Evolutionary conservation across 2,888 invertebrate species (phyloP).

Genomic region (Leucophora obtusa): DNA sequence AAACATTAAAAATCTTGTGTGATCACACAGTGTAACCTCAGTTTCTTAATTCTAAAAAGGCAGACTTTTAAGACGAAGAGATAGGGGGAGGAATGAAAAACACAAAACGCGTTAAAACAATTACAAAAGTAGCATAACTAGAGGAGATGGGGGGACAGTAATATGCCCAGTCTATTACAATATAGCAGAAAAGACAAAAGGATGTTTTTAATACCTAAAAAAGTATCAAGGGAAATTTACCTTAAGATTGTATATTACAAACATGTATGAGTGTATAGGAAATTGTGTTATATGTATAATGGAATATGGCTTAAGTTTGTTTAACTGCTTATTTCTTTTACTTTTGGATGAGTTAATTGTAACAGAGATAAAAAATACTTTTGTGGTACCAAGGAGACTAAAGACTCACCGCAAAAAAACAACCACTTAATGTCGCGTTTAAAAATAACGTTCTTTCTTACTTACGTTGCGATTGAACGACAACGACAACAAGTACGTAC

Average conservation of each 20-base stretch:
- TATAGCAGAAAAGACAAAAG: slow-evolving; percentile 23
- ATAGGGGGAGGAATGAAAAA: slow-evolving; percentile 14
- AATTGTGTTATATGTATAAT: background rate
- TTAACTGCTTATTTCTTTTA: slow-evolving; percentile 53
- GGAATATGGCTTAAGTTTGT: slow-evolving; percentile 50
- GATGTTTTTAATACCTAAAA: slow-evolving; percentile 54
- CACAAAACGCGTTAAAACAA: slow-evolving; percentile 61
- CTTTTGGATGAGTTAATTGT: slow-evolving; percentile 65
- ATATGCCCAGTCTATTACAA: slow-evolving; percentile 5
- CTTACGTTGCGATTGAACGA: background rate
- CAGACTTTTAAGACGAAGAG: background rate
- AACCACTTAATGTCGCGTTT: slow-evolving; percentile 48
- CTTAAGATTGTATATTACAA: slow-evolving; percentile 44
- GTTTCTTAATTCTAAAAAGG: background rate
- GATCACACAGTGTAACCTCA: slow-evolving; percentile 63
- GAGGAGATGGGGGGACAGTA: slow-evolving; percentile 5
- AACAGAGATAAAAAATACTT: slow-evolving; percentile 67
- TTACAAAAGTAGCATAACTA: slow-evolving; percentile 47
- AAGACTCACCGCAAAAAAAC: slow-evolving; percentile 20
- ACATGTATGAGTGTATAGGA: background rate
- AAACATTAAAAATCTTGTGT: slow-evolving; percentile 65
- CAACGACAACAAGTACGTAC: no score
- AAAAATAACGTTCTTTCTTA: slow-evolving; percentile 13
- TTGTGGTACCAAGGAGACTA: slow-evolving; percentile 58
- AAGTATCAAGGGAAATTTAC: slow-evolving; percentile 64